phyloP scores from a whole-genome alignment of 2,888 invertebrate genomes.

The Rhamphomyia laevipes region DNA sequence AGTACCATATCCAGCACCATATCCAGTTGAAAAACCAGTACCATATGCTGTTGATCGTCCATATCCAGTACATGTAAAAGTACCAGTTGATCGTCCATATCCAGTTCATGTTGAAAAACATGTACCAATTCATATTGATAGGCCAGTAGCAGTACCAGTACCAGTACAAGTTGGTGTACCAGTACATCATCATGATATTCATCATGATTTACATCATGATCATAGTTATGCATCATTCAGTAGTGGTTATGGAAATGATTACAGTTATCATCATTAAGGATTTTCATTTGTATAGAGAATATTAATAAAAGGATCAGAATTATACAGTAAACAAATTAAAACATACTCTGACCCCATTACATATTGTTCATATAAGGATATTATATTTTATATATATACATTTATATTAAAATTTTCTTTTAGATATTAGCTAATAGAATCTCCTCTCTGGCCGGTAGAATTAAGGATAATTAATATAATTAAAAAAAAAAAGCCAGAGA shows the following conservation, averaged over 20 bases:
- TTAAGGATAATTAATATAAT: too few relatives aligned
- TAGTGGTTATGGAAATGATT: slow-evolving; percentile 18
- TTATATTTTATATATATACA: too few relatives aligned
- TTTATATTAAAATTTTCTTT: too few relatives aligned
- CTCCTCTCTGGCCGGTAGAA: too few relatives aligned
- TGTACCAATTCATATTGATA: slow-evolving; percentile 20
- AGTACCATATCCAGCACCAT: slow-evolving; percentile 54
- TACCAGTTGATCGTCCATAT: slow-evolving; percentile 49
- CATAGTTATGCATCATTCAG: slow-evolving; percentile 13
- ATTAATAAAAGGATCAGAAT: too few relatives aligned
- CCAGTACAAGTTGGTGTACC: slow-evolving; percentile 39
- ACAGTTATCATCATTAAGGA: slow-evolving; percentile 1
- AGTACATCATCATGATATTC: slow-evolving; percentile 27
- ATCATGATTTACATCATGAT: slow-evolving; percentile 20
- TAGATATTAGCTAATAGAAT: too few relatives aligned
- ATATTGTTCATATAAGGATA: too few relatives aligned
- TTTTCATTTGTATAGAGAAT: neutral
- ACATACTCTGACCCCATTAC: too few relatives aligned
- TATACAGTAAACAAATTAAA: too few relatives aligned
- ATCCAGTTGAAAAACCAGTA: slow-evolving; percentile 52
- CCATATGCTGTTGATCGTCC: slow-evolving; percentile 52
- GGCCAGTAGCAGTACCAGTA: slow-evolving; percentile 35
- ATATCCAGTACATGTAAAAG: slow-evolving; percentile 41
- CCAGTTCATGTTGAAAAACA: slow-evolving; percentile 41
- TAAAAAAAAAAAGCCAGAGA: too few relatives aligned